A percentile compares a stretch with the other conserved stretches of the same genome.
These are phyloP conservation scores for Cinclus mexicanus DNA, from an alignment of 2,113 vertebrate species.

Conservation along the genomic window DNA sequence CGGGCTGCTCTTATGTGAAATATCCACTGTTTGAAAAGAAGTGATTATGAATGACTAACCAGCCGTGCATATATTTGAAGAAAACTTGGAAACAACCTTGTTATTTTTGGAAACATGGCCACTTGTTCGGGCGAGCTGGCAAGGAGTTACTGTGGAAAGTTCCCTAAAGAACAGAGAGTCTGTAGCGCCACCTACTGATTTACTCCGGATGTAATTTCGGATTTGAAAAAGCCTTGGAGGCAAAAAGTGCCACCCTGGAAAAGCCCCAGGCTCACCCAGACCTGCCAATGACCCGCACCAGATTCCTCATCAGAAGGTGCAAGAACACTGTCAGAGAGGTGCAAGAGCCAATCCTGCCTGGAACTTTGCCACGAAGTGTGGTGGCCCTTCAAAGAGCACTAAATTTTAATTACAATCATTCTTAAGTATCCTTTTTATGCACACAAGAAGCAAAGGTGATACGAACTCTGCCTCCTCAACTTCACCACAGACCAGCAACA, in stretches of 20 bases:
- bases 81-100: constrained; percentile 72
- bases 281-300: not conserved
- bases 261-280: not conserved
- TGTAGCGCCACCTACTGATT: constrained; percentile 78
- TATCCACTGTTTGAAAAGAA: constrained; percentile 63
- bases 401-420: not conserved
- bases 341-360: not conserved
- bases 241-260: not conserved
- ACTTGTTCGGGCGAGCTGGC: constrained; percentile 62
- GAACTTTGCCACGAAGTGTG: not conserved
- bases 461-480: not conserved
- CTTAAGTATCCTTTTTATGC: not conserved
- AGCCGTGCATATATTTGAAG: constrained; percentile 70
- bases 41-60: constrained; percentile 78
- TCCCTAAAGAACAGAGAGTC: constrained; percentile 60
- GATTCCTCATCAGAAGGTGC: not conserved
- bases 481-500: not conserved
- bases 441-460: not conserved
- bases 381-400: not conserved
- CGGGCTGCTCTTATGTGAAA: constrained; percentile 54
- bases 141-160: constrained; percentile 24
- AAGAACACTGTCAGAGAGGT: not conserved
- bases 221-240: not conserved
- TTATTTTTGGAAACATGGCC: constrained; percentile 70
- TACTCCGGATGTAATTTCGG: not conserved